These are phyloP conservation scores for Sesamia nonagrioides DNA, from an alignment of 1,140 invertebrate genomes.

Conservation along the genomic window DNA sequence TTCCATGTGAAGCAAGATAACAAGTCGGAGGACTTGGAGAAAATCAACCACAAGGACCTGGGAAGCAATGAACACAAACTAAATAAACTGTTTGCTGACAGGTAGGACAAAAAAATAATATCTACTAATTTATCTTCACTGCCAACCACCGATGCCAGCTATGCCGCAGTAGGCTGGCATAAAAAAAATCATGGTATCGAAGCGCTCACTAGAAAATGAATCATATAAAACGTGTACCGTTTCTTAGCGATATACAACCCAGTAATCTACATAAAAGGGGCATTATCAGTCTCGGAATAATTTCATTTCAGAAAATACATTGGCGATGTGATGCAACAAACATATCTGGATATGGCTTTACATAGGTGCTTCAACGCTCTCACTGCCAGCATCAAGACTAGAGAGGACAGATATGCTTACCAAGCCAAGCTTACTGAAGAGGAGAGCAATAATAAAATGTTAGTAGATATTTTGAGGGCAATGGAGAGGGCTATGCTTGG, in stretches of 20 bases:
- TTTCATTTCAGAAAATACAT: conserved; percentile 1
- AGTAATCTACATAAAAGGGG: too few species aligned
- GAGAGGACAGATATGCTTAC: conserved; percentile 60
- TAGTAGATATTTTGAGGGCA: conserved; percentile 38
- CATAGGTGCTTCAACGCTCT: conserved; percentile 50
- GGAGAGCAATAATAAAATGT: conserved; percentile 72
- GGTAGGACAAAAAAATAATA: conserved; percentile 51
- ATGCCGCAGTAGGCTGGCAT: too few species aligned
- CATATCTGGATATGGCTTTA: conserved; percentile 31
- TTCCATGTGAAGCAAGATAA: conserved; percentile 58
- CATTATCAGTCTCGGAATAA: too few species aligned
- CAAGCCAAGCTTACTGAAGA: conserved; percentile 58
- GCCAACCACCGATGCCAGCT: too few species aligned
- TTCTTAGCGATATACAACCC: too few species aligned
- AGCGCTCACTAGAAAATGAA: too few species aligned
- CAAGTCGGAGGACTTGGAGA: conserved; percentile 64
- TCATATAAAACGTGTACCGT: too few species aligned
- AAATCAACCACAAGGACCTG: conserved; percentile 62
- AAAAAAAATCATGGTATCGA: too few species aligned
- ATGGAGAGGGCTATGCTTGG: too few species aligned
- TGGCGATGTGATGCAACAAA: background rate
- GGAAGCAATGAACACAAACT: conserved; percentile 69
- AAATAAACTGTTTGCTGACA: conserved; percentile 71
- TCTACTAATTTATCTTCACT: too few species aligned
- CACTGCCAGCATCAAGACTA: conserved; percentile 50